Evolutionary conservation across 2,113 vertebrate species (phyloP).

Genomic region (Pionites leucogaster): DNA sequence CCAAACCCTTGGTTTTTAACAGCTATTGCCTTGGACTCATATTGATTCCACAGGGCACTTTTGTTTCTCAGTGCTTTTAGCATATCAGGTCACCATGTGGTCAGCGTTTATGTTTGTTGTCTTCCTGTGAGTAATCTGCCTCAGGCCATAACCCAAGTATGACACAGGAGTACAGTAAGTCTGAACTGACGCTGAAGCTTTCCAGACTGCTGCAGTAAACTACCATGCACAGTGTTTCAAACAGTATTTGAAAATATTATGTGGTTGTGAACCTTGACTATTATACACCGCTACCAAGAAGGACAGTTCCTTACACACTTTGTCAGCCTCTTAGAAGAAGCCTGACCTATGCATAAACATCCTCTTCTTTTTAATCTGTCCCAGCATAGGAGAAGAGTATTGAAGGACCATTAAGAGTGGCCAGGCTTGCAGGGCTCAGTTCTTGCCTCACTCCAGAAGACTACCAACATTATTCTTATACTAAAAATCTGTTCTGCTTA

Average conservation of each 20-base stretch:
- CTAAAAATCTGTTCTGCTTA: neutral
- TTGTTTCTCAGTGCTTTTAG: neutral
- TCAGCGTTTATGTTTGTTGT: slow-evolving; percentile 3
- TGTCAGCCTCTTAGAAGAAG: neutral
- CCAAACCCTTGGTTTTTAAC: neutral
- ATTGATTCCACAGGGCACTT: neutral
- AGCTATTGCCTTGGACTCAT: neutral
- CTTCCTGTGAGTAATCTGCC: neutral
- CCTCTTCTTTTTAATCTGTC: neutral
- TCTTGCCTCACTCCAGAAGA: neutral
- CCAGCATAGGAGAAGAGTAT: neutral
- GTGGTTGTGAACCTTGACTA: neutral
- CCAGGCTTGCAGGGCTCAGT: neutral
- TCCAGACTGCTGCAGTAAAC: slow-evolving; percentile 27
- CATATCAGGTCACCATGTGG: neutral
- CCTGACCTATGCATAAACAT: neutral
- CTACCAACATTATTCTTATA: neutral
- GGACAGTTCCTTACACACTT: neutral
- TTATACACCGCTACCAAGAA: neutral
- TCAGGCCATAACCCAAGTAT: neutral
- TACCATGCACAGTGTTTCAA: neutral
- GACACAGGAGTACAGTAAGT: neutral
- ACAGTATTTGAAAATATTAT: slow-evolving; percentile 24
- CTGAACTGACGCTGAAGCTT: slow-evolving; percentile 6
- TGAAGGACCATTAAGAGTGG: neutral